Base-by-base conservation (phyloP, 2,113 vertebrate species). In the Equus quagga region DNA sequence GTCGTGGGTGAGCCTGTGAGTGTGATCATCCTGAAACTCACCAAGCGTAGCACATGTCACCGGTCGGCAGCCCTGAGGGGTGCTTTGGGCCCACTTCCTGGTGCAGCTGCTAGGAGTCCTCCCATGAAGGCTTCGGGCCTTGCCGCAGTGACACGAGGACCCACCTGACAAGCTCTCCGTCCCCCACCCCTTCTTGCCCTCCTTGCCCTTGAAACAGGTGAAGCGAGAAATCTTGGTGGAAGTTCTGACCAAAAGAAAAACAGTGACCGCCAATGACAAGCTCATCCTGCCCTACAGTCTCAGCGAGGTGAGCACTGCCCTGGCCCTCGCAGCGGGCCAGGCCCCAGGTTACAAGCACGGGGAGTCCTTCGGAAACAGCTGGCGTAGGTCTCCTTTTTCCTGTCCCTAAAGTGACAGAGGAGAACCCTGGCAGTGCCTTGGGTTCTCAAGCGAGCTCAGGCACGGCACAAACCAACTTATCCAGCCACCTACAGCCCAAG, bases 221-320 rank as follows among this genome's bases (percentile, higher is more conserved):
- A 99, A 99, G 97, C 99, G 99, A 81, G 99, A 99, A 98, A 98
- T 99, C 98, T 97, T 99, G 79, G 99, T 99, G 15, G 99, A 99
- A 97, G 99, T 99, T 2, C 98, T 99, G 95, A 99, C 99, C 5
- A 99, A 99, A 98, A 99, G 99, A 99, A 99, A 99, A 99, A 99
- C 99, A 0, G 99, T 99, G 98, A 99, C 99, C 0, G 99, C 99
- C 90, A 99, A 99, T 2, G 99, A 99, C 98, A 99, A 99, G 94
- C 99, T 99, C 91, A 99, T 99, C 97, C 99, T 99, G 91, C 99
- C 99, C 8, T 99, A 99, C 98, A 99, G 99, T 98, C 99, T 99
- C 97, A 99, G 98, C 62, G 99, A 99, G 99, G 99, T 99, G 97
- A 96, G 98, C 3, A 0, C 58, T 0, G 6, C 60, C 72, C 62